phyloP scores from a whole-genome alignment of 1,140 invertebrate genomes.

The Schlechtendalia chinensis region DNA sequence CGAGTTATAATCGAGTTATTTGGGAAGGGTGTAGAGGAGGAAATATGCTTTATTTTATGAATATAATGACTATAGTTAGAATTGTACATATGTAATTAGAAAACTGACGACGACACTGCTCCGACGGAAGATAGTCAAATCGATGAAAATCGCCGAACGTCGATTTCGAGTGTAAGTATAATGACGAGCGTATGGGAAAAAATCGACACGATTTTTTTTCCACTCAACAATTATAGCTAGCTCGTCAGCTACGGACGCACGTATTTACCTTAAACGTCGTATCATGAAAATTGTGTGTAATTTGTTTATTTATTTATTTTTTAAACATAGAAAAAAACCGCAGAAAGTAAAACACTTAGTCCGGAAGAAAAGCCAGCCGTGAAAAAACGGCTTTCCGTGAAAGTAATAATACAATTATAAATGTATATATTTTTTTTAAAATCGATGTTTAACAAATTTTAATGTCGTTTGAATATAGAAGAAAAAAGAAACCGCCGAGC shows the following conservation, averaged over 20 bases:
- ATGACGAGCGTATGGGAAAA: not conserved
- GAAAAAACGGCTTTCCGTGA: conserved; percentile 15
- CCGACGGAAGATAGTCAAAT: not conserved
- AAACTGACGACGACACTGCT: not conserved
- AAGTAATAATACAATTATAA: conserved; percentile 24
- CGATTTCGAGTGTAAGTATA: conserved; percentile 13
- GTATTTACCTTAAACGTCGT: too few species aligned
- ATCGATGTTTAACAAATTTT: not conserved
- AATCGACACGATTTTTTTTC: too few species aligned
- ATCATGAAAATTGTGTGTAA: too few species aligned
- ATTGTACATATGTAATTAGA: conserved; percentile 46
- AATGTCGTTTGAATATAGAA: not conserved
- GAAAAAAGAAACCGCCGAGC: conserved; percentile 27
- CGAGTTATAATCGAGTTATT: too few species aligned
- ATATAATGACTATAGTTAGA: not conserved
- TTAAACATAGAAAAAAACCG: not conserved
- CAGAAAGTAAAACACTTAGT: not conserved
- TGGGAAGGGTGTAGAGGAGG: not conserved
- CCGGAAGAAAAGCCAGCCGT: not conserved
- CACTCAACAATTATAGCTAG: too few species aligned
- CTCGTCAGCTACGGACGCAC: too few species aligned
- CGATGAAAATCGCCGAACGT: not conserved
- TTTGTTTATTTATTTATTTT: not conserved
- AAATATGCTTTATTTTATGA: not conserved
- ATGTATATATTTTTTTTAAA: not conserved